Evolutionary conservation across 2,888 invertebrate species (phyloP).

Genomic region (Taphrorychus bicolor): DNA sequence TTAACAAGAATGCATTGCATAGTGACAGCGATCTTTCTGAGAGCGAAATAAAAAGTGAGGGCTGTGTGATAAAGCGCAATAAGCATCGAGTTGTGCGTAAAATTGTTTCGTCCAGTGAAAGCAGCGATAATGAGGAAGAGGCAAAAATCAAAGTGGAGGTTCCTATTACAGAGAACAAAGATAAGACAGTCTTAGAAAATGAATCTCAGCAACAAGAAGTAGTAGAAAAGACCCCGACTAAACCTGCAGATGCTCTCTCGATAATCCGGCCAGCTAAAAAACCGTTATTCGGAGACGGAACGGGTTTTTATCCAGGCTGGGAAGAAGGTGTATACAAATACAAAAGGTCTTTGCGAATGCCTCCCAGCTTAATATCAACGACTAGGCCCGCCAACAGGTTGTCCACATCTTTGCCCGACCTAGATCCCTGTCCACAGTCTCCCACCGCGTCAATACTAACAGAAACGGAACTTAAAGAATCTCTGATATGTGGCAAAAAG

Average conservation of each 20-base stretch:
- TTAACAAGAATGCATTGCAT: constrained; percentile 34
- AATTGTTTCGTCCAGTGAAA: constrained; percentile 47
- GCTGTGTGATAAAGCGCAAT: constrained; percentile 38
- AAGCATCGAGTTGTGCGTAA: constrained; percentile 44
- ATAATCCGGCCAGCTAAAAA: constrained; percentile 60
- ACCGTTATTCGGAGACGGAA: constrained; percentile 73
- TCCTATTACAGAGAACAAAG: constrained; percentile 12
- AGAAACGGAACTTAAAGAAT: constrained; percentile 59
- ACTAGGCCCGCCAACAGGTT: constrained; percentile 75
- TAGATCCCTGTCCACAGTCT: constrained; percentile 77
- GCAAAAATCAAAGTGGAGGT: no score
- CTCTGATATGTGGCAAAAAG: constrained; percentile 27
- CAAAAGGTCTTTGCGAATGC: constrained; percentile 83
- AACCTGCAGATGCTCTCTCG: constrained; percentile 29
- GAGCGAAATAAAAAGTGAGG: constrained; percentile 41
- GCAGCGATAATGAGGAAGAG: constrained; percentile 59
- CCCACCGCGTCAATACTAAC: constrained; percentile 71
- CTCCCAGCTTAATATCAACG: constrained; percentile 80
- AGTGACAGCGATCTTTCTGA: constrained; percentile 34
- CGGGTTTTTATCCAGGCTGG: constrained; percentile 80
- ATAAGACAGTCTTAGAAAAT: no score
- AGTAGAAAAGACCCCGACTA: not conserved
- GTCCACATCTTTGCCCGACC: constrained; percentile 78
- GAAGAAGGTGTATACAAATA: constrained; percentile 84
- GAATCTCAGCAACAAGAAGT: not conserved